Evolutionary conservation across 2,113 vertebrate genomes (phyloP).

Genomic region (Candoia aspera): DNA sequence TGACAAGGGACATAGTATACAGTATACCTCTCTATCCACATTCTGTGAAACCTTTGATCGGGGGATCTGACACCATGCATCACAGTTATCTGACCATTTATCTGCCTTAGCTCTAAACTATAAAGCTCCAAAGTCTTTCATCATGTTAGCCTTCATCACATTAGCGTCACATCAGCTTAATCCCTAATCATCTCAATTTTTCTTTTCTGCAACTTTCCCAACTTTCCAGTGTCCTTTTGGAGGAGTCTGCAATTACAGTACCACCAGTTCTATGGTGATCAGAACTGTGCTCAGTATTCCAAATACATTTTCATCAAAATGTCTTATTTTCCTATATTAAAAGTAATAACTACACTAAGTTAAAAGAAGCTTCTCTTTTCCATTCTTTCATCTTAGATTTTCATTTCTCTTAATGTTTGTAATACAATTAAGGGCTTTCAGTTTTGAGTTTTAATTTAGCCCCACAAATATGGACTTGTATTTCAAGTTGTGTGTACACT

Average conservation of each 20-base stretch:
- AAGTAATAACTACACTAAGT: background rate
- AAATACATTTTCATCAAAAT: background rate
- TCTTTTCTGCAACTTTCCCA: background rate
- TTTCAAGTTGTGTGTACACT: background rate
- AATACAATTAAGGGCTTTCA: background rate
- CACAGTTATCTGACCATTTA: too few relatives aligned
- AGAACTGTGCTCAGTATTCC: background rate
- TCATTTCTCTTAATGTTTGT: background rate
- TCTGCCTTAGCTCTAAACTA: too few relatives aligned
- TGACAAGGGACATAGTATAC: too few relatives aligned
- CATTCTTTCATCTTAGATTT: background rate
- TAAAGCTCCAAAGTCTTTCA: too few relatives aligned
- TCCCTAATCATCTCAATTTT: too few relatives aligned
- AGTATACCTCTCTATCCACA: too few relatives aligned
- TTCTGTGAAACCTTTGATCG: too few relatives aligned
- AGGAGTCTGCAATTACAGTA: background rate
- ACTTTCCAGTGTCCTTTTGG: background rate
- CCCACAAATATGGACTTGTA: slow-evolving; percentile 1
- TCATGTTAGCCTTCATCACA: too few relatives aligned
- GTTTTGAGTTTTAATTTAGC: slow-evolving; percentile 19
- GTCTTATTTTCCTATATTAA: background rate
- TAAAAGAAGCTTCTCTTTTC: background rate
- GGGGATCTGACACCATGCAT: too few relatives aligned
- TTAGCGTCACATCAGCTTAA: too few relatives aligned
- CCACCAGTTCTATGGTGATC: background rate